Evolutionary conservation across 2,113 vertebrate genomes (phyloP), one percentile per base, ranked within the genome.

Genomic region (Spea multiplicata): DNA sequence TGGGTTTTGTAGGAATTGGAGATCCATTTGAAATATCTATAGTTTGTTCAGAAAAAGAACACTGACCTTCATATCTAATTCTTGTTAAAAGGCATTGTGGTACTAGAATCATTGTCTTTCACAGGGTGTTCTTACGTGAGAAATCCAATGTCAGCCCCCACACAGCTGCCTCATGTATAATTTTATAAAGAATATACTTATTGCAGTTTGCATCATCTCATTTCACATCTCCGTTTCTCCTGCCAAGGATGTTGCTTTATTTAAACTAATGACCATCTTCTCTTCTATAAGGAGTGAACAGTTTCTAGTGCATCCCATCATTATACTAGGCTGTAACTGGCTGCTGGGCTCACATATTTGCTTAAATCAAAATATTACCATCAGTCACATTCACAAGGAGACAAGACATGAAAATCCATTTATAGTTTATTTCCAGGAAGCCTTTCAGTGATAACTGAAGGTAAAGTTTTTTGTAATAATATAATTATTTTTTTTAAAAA

Each of bases 111-210:
- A 73, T 80, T 80, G 73, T 80, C 70, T 72, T 73, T 80, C 62
- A 6, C 77, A 80, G 77, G 17, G 50, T 80, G 77, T 65, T 80
- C 77, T 80, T 47, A 16, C 73, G 67, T 80, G 77, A 80, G 49
- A 64, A 80, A 73, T 80, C 70, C 77, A 80, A 73, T 80, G 77
- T 80, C 77, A 80, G 73, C 77, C 77, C 77, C 66, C 77, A 80
- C 77, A 80, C 77, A 80, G 77, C 77, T 80, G 77, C 77, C 70
- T 80, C 70, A 73, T 80, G 77, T 80, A 80, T 80, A 80, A 80
- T 73, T 80, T 80, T 80, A 80, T 80, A 80, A 80, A 80, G 77
- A 80, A 80, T 80, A 80, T 80, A 80, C 77, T 80, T 80, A 80
- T 80, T 70, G 73, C 77, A 80, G 77, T 80, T 80, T 80, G 77